phyloP scores from a whole-genome alignment of 1,140 invertebrate genomes.

The Cydia fagiglandana region DNA sequence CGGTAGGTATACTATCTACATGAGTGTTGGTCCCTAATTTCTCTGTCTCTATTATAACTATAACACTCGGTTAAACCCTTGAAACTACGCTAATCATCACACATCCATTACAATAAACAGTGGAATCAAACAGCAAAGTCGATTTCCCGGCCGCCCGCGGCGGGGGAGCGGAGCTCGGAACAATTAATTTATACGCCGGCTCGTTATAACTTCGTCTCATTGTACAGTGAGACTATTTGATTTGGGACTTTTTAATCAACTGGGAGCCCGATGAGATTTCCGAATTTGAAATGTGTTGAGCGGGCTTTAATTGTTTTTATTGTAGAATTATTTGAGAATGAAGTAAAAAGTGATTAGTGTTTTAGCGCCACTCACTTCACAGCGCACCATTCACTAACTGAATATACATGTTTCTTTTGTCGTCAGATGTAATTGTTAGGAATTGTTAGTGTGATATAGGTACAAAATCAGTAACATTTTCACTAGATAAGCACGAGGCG shows the following conservation, averaged over 20 bases:
- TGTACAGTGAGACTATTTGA: slow-evolving; percentile 34
- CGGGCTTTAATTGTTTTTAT: not conserved
- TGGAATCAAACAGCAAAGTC: slow-evolving; percentile 49
- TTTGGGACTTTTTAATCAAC: slow-evolving; percentile 23
- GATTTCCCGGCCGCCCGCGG: slow-evolving; percentile 38
- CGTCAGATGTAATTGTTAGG: no score
- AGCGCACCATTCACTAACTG: no score
- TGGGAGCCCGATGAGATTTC: slow-evolving; percentile 8
- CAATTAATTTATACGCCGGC: slow-evolving; percentile 46
- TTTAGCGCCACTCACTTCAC: no score
- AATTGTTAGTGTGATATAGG: no score
- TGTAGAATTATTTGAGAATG: not conserved
- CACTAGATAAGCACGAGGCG: no score
- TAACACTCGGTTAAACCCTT: not conserved
- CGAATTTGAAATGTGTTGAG: slow-evolving; percentile 6
- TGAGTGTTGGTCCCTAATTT: no score
- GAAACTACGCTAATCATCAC: slow-evolving; percentile 9
- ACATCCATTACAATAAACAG: slow-evolving; percentile 26
- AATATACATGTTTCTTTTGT: no score
- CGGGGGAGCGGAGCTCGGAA: slow-evolving; percentile 29
- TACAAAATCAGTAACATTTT: no score
- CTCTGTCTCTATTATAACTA: no score
- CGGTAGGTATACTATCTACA: no score
- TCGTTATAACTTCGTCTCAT: slow-evolving; percentile 45
- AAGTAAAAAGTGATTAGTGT: not conserved